These are phyloP conservation scores for Brachystomella parvula DNA, from an alignment of 1,140 invertebrate species.

Conservation along the genomic window DNA sequence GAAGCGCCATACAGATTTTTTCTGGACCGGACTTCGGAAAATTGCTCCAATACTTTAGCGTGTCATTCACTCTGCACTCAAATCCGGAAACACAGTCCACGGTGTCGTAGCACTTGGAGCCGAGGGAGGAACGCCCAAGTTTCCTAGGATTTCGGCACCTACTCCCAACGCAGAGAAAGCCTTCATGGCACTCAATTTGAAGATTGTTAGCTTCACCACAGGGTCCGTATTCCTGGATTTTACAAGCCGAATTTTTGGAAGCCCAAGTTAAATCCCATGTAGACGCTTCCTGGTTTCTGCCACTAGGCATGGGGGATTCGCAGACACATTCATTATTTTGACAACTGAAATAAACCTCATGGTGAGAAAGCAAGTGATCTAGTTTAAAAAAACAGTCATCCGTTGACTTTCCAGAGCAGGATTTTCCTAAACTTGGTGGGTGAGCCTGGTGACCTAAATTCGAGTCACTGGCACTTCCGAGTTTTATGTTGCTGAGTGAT, in stretches of 20 bases:
- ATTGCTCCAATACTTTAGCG: neutral
- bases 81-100: neutral
- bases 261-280: neutral
- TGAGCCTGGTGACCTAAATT: too few relatives aligned
- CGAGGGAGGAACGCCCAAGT: neutral
- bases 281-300: neutral
- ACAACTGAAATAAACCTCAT: constrained; percentile 1
- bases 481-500: too few relatives aligned
- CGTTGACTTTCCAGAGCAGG: neutral
- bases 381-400: constrained; percentile 1
- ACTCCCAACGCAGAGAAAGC: neutral
- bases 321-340: neutral
- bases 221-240: neutral
- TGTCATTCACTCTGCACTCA: neutral
- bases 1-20: neutral
- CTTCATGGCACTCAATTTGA: neutral
- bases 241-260: neutral
- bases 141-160: constrained; percentile 6
- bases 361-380: neutral
- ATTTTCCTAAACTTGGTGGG: neutral
- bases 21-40: neutral
- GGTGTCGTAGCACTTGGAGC: neutral
- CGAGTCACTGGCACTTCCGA: too few relatives aligned
- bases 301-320: neutral
- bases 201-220: neutral